Percentiles rank a stretch among this genome's conserved stretches.
These are phyloP conservation scores for Amiota minor DNA, from an alignment of 2,888 invertebrate species.

Conservation along the genomic window DNA sequence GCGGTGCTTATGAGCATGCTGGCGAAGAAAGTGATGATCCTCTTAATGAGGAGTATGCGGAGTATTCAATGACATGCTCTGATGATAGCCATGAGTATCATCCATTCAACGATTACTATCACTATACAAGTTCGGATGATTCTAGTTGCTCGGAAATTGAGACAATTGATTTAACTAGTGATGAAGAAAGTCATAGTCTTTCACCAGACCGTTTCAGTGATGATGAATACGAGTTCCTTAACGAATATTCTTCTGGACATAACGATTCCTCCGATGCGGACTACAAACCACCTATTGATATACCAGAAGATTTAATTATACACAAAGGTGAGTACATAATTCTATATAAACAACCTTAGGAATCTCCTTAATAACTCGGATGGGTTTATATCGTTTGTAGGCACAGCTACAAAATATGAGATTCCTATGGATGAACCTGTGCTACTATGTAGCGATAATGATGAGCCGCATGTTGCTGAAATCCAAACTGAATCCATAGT, in stretches of 20 bases:
- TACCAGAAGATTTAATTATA: constrained; percentile 59
- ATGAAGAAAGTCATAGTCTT: background rate
- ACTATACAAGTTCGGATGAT: constrained; percentile 23
- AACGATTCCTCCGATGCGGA: constrained; percentile 29
- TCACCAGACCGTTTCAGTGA: constrained; percentile 15
- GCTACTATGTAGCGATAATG: constrained; percentile 52
- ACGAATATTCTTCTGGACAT: background rate
- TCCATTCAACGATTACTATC: background rate
- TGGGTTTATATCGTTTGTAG: constrained; percentile 33
- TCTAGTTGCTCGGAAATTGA: no score
- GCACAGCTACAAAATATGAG: constrained; percentile 56
- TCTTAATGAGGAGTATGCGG: background rate
- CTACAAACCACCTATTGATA: constrained; percentile 49
- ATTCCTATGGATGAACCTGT: constrained; percentile 48
- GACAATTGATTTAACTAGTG: no score
- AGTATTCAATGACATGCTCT: background rate
- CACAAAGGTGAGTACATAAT: constrained; percentile 47
- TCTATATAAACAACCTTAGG: background rate
- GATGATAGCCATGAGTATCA: background rate
- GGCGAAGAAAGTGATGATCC: background rate
- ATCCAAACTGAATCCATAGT: constrained; percentile 27
- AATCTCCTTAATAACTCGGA: background rate
- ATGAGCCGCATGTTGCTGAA: constrained; percentile 58
- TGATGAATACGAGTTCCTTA: background rate
- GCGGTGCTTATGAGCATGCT: background rate